Evolutionary conservation across 2,113 vertebrate species (phyloP).

Genomic region (Zapornia atra): DNA sequence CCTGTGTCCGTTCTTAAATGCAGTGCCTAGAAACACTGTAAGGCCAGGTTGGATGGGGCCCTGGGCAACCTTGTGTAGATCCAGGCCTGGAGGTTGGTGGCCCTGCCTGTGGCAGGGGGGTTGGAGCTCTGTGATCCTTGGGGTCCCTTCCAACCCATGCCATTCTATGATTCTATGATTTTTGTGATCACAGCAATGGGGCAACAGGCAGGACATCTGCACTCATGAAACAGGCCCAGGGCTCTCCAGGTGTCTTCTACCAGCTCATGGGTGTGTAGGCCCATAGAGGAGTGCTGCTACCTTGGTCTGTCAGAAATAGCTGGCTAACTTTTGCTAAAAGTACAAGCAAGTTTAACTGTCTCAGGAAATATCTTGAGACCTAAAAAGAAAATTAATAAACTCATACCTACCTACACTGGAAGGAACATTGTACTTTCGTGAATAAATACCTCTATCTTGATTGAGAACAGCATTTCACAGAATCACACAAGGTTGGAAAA

Average conservation of each 20-base stretch:
- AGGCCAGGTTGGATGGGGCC: too few species aligned
- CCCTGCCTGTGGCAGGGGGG: too few species aligned
- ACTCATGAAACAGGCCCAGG: rapidly evolving
- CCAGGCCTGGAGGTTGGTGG: too few species aligned
- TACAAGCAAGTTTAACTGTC: neutral
- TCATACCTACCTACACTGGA: neutral
- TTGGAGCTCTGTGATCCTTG: too few species aligned
- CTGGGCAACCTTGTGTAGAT: too few species aligned
- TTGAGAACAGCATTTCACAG: too few species aligned
- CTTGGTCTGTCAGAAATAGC: neutral
- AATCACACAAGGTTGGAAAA: too few species aligned
- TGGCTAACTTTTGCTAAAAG: neutral
- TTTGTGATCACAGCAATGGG: neutral
- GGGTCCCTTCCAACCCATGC: too few species aligned
- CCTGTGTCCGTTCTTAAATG: neutral
- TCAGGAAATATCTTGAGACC: neutral
- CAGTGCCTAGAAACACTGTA: neutral
- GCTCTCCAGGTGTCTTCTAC: neutral
- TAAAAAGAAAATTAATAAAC: too few species aligned
- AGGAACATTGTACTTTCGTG: neutral
- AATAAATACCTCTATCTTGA: too few species aligned
- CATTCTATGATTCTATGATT: neutral
- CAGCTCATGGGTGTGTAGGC: rapidly evolving
- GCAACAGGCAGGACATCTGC: neutral
- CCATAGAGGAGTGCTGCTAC: neutral